Conservation (phyloP, 2,888 invertebrate genomes). For the Geophilus truncorum region DNA sequence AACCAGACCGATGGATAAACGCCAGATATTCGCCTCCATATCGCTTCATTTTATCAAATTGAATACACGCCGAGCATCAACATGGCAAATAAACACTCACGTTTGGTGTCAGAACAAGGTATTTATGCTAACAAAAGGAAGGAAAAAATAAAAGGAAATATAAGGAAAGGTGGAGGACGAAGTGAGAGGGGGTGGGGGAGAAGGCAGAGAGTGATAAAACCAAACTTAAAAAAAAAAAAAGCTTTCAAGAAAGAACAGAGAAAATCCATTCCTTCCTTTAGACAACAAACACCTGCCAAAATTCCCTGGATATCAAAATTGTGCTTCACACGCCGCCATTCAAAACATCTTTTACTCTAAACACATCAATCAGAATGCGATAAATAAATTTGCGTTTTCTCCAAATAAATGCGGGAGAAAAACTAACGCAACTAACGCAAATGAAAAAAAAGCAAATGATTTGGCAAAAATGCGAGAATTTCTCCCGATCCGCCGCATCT, state of each 20-base stretch:
- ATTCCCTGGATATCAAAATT: conserved; percentile 2
- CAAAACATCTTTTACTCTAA: neutral
- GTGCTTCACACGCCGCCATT: too few species aligned
- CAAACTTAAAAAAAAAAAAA: neutral
- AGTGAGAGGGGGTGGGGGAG: too few species aligned
- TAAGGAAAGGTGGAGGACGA: too few species aligned
- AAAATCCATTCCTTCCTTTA: conserved; percentile 4
- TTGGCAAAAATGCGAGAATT: too few species aligned
- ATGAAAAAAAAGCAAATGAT: too few species aligned
- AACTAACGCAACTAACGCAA: too few species aligned
- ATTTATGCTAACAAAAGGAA: neutral
- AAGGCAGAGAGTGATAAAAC: neutral
- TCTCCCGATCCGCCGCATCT: too few species aligned
- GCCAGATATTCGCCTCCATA: neutral
- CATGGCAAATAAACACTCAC: neutral
- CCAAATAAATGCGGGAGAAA: too few species aligned
- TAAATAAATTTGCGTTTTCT: neutral
- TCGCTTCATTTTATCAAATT: neutral
- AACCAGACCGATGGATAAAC: neutral
- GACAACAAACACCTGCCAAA: conserved; percentile 10
- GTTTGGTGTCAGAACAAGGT: neutral
- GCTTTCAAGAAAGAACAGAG: conserved; percentile 10
- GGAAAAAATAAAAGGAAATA: too few species aligned
- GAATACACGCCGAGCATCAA: neutral
- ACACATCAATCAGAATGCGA: neutral